Evolutionary conservation across 2,797 vertebrate genomes (phyloP).

Genomic region (Craterocephalus amniculus): DNA sequence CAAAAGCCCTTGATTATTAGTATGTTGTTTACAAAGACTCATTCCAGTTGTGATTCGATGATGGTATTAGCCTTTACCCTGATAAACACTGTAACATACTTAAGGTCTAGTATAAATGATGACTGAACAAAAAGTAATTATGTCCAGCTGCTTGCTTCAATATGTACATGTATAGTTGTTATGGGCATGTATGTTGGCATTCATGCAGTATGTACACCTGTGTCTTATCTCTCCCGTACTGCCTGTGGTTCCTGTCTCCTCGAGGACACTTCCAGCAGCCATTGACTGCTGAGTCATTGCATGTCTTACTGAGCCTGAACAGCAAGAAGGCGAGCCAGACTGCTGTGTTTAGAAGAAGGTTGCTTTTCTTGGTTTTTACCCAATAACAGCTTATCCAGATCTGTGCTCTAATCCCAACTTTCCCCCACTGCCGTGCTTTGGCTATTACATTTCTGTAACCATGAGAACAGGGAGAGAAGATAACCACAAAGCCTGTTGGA

Average conservation of each 20-base stretch:
- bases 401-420: constrained; percentile 60
- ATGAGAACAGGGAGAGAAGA: constrained; percentile 54
- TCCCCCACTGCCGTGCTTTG: constrained; percentile 34
- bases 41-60: constrained; percentile 19
- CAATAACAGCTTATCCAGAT: constrained; percentile 66
- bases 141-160: constrained; percentile 7
- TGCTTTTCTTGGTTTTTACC: constrained; percentile 57
- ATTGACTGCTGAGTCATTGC: constrained; percentile 73
- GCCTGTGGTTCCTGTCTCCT: constrained; percentile 56
- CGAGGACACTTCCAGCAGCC: constrained; percentile 59
- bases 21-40: constrained; percentile 3
- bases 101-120: background rate
- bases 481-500: constrained; percentile 42
- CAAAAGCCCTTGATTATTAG: constrained; percentile 12
- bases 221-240: constrained; percentile 43
- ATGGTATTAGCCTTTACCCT: background rate
- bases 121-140: background rate
- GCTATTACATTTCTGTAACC: constrained; percentile 58
- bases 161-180: background rate
- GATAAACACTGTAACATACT: background rate
- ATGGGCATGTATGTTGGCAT: background rate
- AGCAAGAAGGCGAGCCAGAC: constrained; percentile 41
- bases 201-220: constrained; percentile 35
- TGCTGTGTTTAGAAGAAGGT: constrained; percentile 49
- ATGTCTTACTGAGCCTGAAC: constrained; percentile 56